Conservation (phyloP, 92 coral and sea anemone genomes). For the Porites rus region DNA sequence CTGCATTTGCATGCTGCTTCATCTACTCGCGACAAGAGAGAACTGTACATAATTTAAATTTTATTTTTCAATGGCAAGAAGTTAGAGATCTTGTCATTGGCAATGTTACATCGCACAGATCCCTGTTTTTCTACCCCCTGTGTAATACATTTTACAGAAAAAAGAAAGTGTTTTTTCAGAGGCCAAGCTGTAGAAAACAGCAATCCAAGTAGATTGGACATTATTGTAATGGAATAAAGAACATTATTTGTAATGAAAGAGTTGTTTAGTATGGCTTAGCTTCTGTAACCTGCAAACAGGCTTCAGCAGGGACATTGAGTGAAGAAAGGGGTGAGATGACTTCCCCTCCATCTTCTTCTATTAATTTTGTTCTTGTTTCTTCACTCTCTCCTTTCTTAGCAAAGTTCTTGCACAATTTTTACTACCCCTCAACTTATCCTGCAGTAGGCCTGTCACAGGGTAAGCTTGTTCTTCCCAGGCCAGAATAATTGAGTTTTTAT, state of each 20-base stretch:
- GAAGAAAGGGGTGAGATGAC: not conserved
- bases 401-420: too few relatives aligned
- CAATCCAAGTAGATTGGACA: not conserved
- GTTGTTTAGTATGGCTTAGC: not conserved
- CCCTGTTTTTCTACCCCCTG: slow-evolving; percentile 13
- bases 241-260: slow-evolving; percentile 3
- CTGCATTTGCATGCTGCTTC: not conserved
- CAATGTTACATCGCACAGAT: not conserved
- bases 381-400: too few relatives aligned
- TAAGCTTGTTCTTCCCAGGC: too few relatives aligned
- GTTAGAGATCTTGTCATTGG: slow-evolving; percentile 5
- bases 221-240: slow-evolving; percentile 19
- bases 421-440: too few relatives aligned
- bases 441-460: too few relatives aligned
- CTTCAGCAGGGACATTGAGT: not conserved
- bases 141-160: slow-evolving; percentile 5
- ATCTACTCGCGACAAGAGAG: not conserved
- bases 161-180: slow-evolving; percentile 1
- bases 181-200: slow-evolving; percentile 7
- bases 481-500: too few relatives aligned
- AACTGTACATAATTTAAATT: slow-evolving; percentile 31
- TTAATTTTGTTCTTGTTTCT: too few relatives aligned
- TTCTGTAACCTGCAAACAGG: not conserved
- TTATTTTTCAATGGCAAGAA: slow-evolving; percentile 22
- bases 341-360: too few relatives aligned